Base-by-base conservation (phyloP, 1,140 invertebrate species). In the Vollenhovia emeryi region DNA sequence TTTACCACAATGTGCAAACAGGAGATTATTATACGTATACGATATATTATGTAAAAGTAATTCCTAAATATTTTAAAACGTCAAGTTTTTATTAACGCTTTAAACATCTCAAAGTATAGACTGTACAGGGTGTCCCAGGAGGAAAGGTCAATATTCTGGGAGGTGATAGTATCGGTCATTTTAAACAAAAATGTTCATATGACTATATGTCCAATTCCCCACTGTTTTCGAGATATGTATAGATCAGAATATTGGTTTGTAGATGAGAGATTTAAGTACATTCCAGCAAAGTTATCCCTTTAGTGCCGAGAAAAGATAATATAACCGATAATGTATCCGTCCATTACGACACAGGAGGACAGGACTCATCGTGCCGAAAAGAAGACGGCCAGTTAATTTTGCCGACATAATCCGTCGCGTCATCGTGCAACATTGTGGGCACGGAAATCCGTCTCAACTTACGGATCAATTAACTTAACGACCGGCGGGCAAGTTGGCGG, bases 391-490 rank as follows among this genome's bases (percentile, higher is more conserved):
- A 33, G 78, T 60, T 71, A 45, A 82, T 71, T 71, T 43, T 40
- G n/a, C 48, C 75, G 9, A 24, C 69, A 2, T 40, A 33, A 40
- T 57, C 4, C 60, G 2, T 48, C 59, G 79, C 40, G 52, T 62
- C 68, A 48, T 43, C 80, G 55, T 43, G 76, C 59, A 73, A 78
- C 87, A 78, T 62, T 68, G 84, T 82, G 55, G 36, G 66, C 48
- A 64, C 45, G 48, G 74, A 89, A 89, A 90, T 89, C 66, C 84
- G 78, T 79, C 59, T 89, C 86, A 30, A 45, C 84, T 90, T 90
- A 88, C 90, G 50, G 91, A 91, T 92, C 90, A 91, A 91, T 92
- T 92, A 88, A 91, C 86, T 90, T 91, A 91, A 91, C 90, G 89
- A 91, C 84, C 85, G 59, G 71, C 86, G 66, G 55, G 73, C 55